phyloP scores from a whole-genome alignment of 1,140 invertebrate species.

The Triops longicaudatus region DNA sequence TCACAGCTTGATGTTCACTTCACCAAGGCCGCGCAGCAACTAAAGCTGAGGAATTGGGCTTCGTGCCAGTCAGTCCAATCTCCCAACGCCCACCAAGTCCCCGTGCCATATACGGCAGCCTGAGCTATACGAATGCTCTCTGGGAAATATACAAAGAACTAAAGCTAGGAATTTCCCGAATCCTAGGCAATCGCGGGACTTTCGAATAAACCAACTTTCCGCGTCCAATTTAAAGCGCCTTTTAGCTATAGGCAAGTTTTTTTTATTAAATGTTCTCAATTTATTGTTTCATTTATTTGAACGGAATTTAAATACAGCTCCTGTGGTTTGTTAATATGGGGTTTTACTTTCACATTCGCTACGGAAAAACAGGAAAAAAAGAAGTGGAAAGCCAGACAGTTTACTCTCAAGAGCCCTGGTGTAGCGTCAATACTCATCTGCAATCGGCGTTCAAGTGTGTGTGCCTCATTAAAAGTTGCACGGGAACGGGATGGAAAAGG shows the following conservation, averaged over 20 bases:
- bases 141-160: not conserved
- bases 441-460: conserved; percentile 14
- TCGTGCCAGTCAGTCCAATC: not conserved
- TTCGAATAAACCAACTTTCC: too few species aligned
- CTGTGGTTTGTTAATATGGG: too few species aligned
- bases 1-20: not conserved
- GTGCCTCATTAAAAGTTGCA: conserved; percentile 15
- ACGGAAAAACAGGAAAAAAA: not conserved
- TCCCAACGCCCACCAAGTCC: not conserved
- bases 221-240: too few species aligned
- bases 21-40: conserved; percentile 8
- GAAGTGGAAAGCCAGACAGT: not conserved
- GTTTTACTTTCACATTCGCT: not conserved
- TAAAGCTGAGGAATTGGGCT: not conserved
- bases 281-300: too few species aligned
- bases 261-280: too few species aligned
- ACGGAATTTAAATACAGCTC: too few species aligned
- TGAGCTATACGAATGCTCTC: not conserved
- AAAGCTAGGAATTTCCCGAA: not conserved
- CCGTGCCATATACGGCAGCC: not conserved
- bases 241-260: too few species aligned
- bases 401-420: not conserved
- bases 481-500: not conserved
- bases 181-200: not conserved
- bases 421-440: conserved; percentile 14